A percentile compares a stretch with the other conserved stretches of the same genome.
Conservation (phyloP, 1,140 invertebrate species). For the Diuraphis noxia region DNA sequence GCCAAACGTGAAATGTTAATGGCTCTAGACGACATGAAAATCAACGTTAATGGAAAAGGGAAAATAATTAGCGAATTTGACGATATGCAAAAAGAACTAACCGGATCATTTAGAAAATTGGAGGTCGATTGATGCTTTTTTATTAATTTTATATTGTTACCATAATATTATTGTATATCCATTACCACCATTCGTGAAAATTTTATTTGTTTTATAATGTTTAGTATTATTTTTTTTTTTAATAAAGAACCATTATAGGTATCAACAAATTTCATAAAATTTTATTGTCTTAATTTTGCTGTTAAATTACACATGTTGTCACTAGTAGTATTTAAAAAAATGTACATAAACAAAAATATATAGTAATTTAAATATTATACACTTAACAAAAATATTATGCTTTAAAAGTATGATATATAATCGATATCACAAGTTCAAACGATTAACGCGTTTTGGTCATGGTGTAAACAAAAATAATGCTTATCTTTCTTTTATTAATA, state of each 20-base stretch:
- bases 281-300: slow-evolving; percentile 48
- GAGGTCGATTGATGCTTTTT: slow-evolving; percentile 57
- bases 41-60: slow-evolving; percentile 58
- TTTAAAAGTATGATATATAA: slow-evolving; percentile 53
- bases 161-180: slow-evolving; percentile 34
- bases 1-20: slow-evolving; percentile 58
- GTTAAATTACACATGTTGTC: slow-evolving; percentile 42
- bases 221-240: slow-evolving; percentile 15
- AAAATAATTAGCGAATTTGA: slow-evolving; percentile 58
- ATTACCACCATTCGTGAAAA: slow-evolving; percentile 1
- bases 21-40: slow-evolving; percentile 61
- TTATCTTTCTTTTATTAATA: slow-evolving; percentile 33
- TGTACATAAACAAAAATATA: slow-evolving; percentile 54
- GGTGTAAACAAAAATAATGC: slow-evolving; percentile 50
- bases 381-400: slow-evolving; percentile 54
- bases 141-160: slow-evolving; percentile 34
- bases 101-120: slow-evolving; percentile 59
- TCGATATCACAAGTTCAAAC: slow-evolving; percentile 54
- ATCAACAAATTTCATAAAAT: slow-evolving; percentile 52
- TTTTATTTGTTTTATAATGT: slow-evolving; percentile 28
- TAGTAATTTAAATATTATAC: slow-evolving; percentile 53
- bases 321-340: slow-evolving; percentile 51
- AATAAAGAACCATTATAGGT: slow-evolving; percentile 17
- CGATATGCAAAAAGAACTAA: slow-evolving; percentile 57
- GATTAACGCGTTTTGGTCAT: slow-evolving; percentile 54